These are phyloP conservation scores for Zoanthus sansibaricus DNA, from an alignment of 92 coral and sea anemone genomes.

Conservation along the genomic window DNA sequence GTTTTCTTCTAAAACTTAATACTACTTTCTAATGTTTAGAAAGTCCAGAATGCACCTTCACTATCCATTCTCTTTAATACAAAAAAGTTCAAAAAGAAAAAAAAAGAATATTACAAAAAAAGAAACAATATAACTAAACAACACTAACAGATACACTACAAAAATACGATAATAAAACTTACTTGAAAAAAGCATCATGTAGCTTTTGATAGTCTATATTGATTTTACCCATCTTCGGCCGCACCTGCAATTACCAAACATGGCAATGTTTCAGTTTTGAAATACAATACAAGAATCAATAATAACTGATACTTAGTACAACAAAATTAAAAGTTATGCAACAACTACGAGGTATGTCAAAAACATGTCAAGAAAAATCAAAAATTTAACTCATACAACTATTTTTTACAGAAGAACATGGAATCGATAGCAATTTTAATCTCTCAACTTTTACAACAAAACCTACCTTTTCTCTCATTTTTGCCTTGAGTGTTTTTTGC, in stretches of 20 bases:
- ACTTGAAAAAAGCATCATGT: conserved; percentile 99
- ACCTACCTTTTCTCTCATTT: conserved; percentile 97
- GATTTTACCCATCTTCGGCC: conserved; percentile 99
- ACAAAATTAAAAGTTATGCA: background rate
- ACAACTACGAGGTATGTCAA: background rate
- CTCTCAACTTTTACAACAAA: background rate
- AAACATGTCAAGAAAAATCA: background rate
- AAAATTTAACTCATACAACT: background rate
- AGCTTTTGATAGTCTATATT: conserved; percentile 98
- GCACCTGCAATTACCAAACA: conserved; percentile 70
- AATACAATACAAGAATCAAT: background rate
- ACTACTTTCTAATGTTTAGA: no score
- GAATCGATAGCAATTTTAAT: no score
- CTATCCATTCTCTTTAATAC: no score
- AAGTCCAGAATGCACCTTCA: no score
- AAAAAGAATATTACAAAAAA: no score
- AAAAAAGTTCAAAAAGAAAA: no score
- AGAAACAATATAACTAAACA: no score
- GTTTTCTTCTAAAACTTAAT: no score
- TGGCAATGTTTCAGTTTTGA: background rate
- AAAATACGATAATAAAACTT: conserved; percentile 35
- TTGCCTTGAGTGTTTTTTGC: conserved; percentile 96
- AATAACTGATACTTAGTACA: no score
- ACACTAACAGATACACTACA: no score
- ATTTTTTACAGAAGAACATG: no score